Conservation (phyloP, 2,113 vertebrate species). For the Setophaga coronata region DNA sequence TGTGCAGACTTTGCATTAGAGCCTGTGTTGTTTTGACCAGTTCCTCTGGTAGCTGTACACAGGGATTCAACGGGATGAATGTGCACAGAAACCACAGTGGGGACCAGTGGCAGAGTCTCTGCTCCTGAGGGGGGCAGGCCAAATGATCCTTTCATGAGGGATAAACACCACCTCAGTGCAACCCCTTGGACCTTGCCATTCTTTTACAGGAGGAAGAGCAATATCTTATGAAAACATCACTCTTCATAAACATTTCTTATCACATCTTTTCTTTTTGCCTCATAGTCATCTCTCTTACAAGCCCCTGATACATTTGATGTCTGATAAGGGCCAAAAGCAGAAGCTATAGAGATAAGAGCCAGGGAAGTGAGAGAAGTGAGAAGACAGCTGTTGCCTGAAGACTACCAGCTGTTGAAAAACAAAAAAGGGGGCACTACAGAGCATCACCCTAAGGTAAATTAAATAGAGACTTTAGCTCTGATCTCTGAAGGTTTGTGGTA, state of each 20-base stretch:
- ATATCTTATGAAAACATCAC: neutral
- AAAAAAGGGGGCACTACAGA: neutral
- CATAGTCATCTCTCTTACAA: neutral
- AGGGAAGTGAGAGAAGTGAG: neutral
- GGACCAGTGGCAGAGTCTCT: neutral
- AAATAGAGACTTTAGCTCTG: neutral
- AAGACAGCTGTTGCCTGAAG: slow-evolving; percentile 44
- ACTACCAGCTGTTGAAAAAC: slow-evolving; percentile 42
- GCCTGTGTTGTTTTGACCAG: neutral
- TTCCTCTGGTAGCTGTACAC: neutral
- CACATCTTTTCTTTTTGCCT: neutral
- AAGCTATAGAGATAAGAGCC: slow-evolving; percentile 47
- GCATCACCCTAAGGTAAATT: slow-evolving; percentile 2
- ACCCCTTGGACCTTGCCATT: neutral
- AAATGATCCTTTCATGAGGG: neutral
- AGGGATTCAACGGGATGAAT: neutral
- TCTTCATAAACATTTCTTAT: slow-evolving; percentile 7
- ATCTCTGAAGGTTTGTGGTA: too few species aligned
- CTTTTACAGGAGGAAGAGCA: neutral
- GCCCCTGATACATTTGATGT: neutral
- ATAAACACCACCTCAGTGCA: neutral
- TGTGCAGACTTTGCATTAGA: neutral
- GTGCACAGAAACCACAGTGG: neutral
- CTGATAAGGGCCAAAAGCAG: slow-evolving; percentile 55
- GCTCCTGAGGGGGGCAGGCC: neutral